Percentiles rank a stretch among this genome's conserved stretches.
These are phyloP conservation scores for Ornithoptera priamus DNA, from an alignment of 2,888 invertebrate species.

Conservation along the genomic window DNA sequence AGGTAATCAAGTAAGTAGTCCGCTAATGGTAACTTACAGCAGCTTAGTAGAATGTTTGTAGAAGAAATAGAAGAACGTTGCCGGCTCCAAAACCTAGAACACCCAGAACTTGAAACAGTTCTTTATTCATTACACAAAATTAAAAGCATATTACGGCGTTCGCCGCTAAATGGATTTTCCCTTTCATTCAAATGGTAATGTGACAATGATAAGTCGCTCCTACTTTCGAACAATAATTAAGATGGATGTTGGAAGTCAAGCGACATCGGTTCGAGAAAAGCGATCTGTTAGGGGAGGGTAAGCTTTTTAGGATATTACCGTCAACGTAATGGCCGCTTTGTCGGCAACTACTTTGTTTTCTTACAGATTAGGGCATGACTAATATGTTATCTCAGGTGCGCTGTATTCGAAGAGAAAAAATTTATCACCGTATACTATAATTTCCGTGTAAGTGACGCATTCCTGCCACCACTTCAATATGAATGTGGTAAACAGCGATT, in stretches of 20 bases:
- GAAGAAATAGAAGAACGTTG: too few relatives aligned
- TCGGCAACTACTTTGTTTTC: constrained; percentile 1
- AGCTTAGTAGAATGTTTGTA: too few relatives aligned
- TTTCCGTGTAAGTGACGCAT: too few relatives aligned
- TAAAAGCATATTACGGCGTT: constrained; percentile 2
- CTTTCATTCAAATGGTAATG: constrained; percentile 7
- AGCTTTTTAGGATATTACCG: constrained; percentile 9
- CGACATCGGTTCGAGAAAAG: constrained; percentile 15
- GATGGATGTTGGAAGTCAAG: constrained; percentile 24
- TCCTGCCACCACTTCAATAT: too few relatives aligned
- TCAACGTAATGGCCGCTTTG: constrained; percentile 2
- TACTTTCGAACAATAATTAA: constrained; percentile 25
- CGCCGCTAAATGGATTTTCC: constrained; percentile 1
- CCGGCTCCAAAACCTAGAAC: too few relatives aligned
- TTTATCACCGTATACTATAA: neutral
- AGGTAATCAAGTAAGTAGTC: too few relatives aligned
- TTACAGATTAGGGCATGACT: constrained; percentile 1
- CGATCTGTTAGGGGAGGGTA: constrained; percentile 14
- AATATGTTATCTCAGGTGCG: neutral
- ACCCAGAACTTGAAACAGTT: neutral
- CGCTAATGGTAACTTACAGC: too few relatives aligned
- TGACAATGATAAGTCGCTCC: constrained; percentile 25
- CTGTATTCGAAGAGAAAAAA: neutral
- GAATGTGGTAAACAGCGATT: too few relatives aligned
- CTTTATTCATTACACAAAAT: constrained; percentile 4